These are phyloP conservation scores for Tragelaphus scriptus DNA, from an alignment of 2,113 vertebrate species.

Conservation along the genomic window DNA sequence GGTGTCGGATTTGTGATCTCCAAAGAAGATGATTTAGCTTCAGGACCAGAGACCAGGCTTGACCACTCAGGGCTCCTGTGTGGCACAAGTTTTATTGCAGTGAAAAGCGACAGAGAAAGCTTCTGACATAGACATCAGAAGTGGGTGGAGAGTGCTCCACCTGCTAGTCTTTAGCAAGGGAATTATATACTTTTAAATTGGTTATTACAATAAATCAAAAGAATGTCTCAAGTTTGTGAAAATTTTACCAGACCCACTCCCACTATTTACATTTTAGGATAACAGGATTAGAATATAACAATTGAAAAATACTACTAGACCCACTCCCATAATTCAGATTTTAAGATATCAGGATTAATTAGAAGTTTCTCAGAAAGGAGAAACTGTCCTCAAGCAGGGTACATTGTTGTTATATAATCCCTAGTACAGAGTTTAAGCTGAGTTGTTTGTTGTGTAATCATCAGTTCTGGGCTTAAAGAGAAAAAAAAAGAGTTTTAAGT, in stretches of 20 bases:
- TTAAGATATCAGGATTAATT: background rate
- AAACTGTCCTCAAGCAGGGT: background rate
- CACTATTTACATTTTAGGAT: background rate
- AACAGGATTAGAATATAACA: background rate
- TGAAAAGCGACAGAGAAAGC: background rate
- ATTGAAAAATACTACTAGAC: background rate
- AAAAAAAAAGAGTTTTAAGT: background rate
- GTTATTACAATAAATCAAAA: background rate
- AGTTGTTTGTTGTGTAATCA: background rate
- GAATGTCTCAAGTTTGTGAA: background rate
- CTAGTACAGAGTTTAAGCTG: background rate
- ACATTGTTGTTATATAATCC: background rate
- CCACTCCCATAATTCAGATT: background rate
- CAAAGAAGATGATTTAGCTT: background rate
- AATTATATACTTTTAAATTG: background rate
- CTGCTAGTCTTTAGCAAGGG: background rate
- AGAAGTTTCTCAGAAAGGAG: background rate
- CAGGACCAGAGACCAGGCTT: background rate
- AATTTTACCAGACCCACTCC: background rate
- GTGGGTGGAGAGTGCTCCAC: background rate
- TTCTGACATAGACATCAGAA: background rate
- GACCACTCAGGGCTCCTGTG: background rate
- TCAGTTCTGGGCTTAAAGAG: background rate
- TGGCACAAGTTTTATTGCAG: background rate
- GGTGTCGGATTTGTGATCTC: background rate